A percentile compares a stretch with the other conserved stretches of the same genome.
Evolutionary conservation across 2,797 vertebrate genomes (phyloP).

Genomic region (Anas bahamensis): DNA sequence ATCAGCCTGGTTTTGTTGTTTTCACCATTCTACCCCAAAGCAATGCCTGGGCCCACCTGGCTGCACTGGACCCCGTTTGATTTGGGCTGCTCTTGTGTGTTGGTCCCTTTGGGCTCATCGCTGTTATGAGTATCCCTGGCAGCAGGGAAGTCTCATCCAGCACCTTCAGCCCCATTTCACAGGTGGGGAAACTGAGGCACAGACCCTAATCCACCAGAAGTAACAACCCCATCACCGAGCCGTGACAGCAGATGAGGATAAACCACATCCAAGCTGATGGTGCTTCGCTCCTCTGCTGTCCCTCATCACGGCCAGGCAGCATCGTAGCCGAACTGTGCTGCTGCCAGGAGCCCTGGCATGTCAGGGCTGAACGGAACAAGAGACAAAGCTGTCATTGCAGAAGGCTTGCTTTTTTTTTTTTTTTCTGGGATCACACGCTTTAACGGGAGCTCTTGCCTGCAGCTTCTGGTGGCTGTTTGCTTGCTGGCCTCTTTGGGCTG

Average conservation of each 20-base stretch:
- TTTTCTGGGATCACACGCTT: background rate
- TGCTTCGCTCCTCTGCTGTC: background rate
- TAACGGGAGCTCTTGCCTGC: background rate
- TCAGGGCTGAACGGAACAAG: background rate
- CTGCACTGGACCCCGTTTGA: background rate
- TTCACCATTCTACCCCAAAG: background rate
- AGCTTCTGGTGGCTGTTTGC: background rate
- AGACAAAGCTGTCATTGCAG: background rate
- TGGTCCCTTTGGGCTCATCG: fast-evolving
- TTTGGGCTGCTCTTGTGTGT: background rate
- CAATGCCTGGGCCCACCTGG: background rate
- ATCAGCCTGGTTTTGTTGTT: background rate
- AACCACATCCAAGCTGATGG: fast-evolving
- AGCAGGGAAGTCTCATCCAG: background rate
- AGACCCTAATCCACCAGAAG: fast-evolving
- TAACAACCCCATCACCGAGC: background rate
- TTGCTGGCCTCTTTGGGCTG: background rate
- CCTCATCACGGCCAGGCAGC: too few species aligned
- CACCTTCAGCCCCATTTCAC: background rate
- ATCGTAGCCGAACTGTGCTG: background rate
- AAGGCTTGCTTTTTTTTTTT: background rate
- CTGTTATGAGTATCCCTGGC: background rate
- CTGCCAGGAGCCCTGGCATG: fast-evolving
- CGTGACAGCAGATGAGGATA: fast-evolving
- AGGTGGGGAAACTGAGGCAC: background rate